phyloP scores from a whole-genome alignment of 1,140 invertebrate genomes.

The Aplysia californica region DNA sequence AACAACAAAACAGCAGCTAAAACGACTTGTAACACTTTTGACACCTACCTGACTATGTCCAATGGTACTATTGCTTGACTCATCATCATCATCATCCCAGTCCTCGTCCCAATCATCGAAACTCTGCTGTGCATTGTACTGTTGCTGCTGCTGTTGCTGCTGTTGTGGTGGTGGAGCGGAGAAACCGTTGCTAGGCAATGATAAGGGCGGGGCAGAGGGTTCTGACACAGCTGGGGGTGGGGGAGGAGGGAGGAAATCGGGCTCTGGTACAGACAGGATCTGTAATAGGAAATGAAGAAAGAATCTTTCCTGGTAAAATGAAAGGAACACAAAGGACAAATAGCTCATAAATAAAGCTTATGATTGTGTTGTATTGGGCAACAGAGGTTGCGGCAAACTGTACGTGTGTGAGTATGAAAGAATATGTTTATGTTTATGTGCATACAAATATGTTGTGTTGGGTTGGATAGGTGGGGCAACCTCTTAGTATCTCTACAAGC shows the following conservation, averaged over 20 bases:
- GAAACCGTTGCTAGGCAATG: constrained; percentile 28
- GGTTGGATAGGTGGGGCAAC: no score
- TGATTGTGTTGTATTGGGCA: background rate
- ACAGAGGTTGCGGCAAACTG: background rate
- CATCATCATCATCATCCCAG: constrained; percentile 87
- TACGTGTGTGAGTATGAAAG: background rate
- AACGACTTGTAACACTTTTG: constrained; percentile 40
- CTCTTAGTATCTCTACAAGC: no score
- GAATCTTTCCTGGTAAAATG: no score
- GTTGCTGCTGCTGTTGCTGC: no score
- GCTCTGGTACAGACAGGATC: constrained; percentile 58
- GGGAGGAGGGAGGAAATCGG: constrained; percentile 71
- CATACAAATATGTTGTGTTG: no score
- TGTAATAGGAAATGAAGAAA: no score
- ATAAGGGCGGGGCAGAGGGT: constrained; percentile 59
- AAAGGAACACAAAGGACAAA: background rate
- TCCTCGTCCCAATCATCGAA: constrained; percentile 85
- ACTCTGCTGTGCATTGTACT: constrained; percentile 50
- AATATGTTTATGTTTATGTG: background rate
- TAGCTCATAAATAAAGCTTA: background rate
- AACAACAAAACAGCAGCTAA: no score
- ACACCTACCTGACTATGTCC: constrained; percentile 26
- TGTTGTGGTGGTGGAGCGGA: constrained; percentile 15
- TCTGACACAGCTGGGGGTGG: constrained; percentile 49
- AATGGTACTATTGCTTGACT: constrained; percentile 58